Conservation (phyloP, 2,888 invertebrate species). For the Gryllus longicercus region DNA sequence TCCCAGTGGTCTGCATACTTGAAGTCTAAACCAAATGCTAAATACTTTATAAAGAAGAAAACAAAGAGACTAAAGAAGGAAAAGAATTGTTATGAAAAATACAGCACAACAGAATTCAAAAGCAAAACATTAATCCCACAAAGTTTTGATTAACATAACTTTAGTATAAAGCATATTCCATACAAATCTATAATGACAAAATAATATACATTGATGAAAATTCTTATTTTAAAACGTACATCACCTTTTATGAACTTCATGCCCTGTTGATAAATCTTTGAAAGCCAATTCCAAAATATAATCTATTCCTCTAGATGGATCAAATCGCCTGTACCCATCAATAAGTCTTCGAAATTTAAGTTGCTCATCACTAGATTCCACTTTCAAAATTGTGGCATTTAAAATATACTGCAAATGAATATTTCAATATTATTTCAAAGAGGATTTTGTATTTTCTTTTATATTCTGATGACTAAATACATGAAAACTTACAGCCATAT, state of each 20-base stretch:
- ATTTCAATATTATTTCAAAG: neutral
- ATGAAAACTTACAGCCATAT: constrained; percentile 56
- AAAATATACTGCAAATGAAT: constrained; percentile 49
- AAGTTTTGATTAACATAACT: too few relatives aligned
- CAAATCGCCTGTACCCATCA: constrained; percentile 74
- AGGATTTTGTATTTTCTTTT: neutral
- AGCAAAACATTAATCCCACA: too few relatives aligned
- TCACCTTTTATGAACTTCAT: constrained; percentile 54
- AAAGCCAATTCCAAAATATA: constrained; percentile 73
- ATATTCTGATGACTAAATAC: too few relatives aligned
- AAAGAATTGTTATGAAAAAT: neutral
- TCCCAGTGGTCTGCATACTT: constrained; percentile 80
- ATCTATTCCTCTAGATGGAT: constrained; percentile 81
- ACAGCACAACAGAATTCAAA: too few relatives aligned
- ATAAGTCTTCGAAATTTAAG: constrained; percentile 56
- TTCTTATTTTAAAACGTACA: neutral
- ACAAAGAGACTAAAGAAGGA: constrained; percentile 23
- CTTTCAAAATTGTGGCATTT: constrained; percentile 52
- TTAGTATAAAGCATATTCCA: too few relatives aligned
- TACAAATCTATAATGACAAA: too few relatives aligned
- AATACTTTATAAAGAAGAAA: constrained; percentile 33
- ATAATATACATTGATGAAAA: too few relatives aligned
- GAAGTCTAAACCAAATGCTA: constrained; percentile 54
- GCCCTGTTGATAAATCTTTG: constrained; percentile 49
- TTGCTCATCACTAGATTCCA: constrained; percentile 50